Conservation (phyloP, 2,797 vertebrate genomes). For the Chrysocyon brachyurus region DNA sequence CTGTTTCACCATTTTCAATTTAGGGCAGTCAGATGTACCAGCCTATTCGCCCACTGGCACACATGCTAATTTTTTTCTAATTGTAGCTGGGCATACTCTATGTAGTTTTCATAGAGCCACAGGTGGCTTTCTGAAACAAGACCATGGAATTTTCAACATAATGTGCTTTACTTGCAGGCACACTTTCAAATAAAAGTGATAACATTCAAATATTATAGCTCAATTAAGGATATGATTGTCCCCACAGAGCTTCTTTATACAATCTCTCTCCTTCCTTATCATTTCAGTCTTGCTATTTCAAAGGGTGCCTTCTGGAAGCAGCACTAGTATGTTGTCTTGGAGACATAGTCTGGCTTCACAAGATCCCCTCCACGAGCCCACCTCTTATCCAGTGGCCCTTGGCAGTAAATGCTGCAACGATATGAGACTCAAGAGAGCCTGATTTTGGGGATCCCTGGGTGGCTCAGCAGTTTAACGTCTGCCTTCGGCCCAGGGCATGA, state of each 20-base stretch:
- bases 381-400: not conserved
- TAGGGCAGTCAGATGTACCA: not conserved
- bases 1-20: not conserved
- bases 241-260: not conserved
- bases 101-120: not conserved
- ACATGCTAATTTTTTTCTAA: slow-evolving; percentile 16
- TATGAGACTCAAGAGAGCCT: not conserved
- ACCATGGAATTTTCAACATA: slow-evolving; percentile 43
- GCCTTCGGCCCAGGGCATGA: too few species aligned
- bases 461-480: too few species aligned
- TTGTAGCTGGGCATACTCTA: not conserved
- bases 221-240: not conserved
- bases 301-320: not conserved
- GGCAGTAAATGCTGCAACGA: not conserved
- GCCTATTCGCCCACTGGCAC: not conserved
- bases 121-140: slow-evolving; percentile 41
- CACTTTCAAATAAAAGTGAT: slow-evolving; percentile 40
- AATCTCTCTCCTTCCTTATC: not conserved
- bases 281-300: not conserved
- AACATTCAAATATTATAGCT: not conserved
- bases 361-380: not conserved
- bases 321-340: not conserved
- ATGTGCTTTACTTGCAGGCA: slow-evolving; percentile 7
- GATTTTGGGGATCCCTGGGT: not conserved
- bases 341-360: not conserved